These are phyloP conservation scores for Cacoxenus indagator DNA, from an alignment of 2,888 invertebrate genomes.

Conservation along the genomic window DNA sequence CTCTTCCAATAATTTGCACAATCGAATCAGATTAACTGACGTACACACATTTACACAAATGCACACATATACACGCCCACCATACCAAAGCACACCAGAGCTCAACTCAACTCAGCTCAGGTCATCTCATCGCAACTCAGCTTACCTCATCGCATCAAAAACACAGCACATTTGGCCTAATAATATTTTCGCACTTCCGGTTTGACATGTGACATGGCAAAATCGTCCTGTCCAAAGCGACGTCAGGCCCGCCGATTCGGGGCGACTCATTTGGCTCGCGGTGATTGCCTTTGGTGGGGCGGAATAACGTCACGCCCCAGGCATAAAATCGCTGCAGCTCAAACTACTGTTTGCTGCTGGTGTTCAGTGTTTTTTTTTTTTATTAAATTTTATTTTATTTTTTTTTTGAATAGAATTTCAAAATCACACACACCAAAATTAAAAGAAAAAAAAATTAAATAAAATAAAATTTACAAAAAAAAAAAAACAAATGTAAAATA, in stretches of 20 bases:
- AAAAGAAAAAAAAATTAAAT: conserved; percentile 27
- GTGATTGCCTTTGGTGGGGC: conserved; percentile 33
- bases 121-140: too few species aligned
- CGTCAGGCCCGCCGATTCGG: conserved; percentile 11
- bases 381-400: conserved; percentile 12
- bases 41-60: too few species aligned
- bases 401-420: neutral
- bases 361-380: neutral
- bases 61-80: neutral
- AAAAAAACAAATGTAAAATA: conserved; percentile 34
- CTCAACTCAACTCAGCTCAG: neutral
- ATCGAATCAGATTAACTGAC: too few species aligned
- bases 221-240: conserved; percentile 19
- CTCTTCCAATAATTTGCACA: too few species aligned
- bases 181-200: conserved; percentile 55
- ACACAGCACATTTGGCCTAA: neutral
- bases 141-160: conserved; percentile 6
- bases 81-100: conserved; percentile 10
- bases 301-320: conserved; percentile 56
- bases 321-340: conserved; percentile 53
- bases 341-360: neutral
- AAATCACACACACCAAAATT: conserved; percentile 30
- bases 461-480: too few species aligned
- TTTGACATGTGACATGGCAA: conserved; percentile 64
- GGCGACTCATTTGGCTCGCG: neutral